These are phyloP conservation scores for Cheilosia pagana DNA, from an alignment of 2,888 invertebrate genomes.

Conservation along the genomic window DNA sequence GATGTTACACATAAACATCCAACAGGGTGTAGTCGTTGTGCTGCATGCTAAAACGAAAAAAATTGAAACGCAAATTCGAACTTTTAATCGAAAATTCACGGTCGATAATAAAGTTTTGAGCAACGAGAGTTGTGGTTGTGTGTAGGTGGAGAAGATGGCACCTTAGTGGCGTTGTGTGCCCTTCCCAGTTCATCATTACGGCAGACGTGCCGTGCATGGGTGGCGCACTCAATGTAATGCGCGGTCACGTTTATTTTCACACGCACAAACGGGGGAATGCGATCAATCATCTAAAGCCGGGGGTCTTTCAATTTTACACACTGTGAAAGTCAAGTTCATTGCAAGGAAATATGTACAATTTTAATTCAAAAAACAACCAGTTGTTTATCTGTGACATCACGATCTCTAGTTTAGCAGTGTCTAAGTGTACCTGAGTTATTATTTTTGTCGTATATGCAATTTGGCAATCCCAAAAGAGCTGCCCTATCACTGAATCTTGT, in stretches of 20 bases:
- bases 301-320: slow-evolving; percentile 13
- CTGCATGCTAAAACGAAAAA: slow-evolving; percentile 32
- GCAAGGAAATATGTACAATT: slow-evolving; percentile 26
- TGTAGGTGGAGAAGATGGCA: slow-evolving; percentile 30
- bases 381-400: slow-evolving; percentile 1
- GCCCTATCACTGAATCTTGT: slow-evolving; percentile 23
- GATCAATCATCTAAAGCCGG: slow-evolving; percentile 15
- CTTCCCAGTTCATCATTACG: slow-evolving; percentile 27
- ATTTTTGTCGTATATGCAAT: slow-evolving; percentile 12
- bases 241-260: slow-evolving; percentile 11
- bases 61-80: slow-evolving; percentile 25
- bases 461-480: slow-evolving; percentile 16
- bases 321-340: slow-evolving; percentile 50
- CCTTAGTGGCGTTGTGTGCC: slow-evolving; percentile 13
- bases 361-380: not conserved
- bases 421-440: not conserved
- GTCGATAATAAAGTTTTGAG: slow-evolving; percentile 30
- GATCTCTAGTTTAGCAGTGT: not conserved
- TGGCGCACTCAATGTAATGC: not conserved
- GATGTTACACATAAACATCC: slow-evolving; percentile 14
- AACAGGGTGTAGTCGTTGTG: not conserved
- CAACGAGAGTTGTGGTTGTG: not conserved
- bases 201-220: not conserved
- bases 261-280: not conserved
- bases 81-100: slow-evolving; percentile 42